Percentiles rank a stretch among this genome's conserved stretches.
These are phyloP conservation scores for Glaucomys volans DNA, from an alignment of 2,113 vertebrate genomes.

Conservation along the genomic window DNA sequence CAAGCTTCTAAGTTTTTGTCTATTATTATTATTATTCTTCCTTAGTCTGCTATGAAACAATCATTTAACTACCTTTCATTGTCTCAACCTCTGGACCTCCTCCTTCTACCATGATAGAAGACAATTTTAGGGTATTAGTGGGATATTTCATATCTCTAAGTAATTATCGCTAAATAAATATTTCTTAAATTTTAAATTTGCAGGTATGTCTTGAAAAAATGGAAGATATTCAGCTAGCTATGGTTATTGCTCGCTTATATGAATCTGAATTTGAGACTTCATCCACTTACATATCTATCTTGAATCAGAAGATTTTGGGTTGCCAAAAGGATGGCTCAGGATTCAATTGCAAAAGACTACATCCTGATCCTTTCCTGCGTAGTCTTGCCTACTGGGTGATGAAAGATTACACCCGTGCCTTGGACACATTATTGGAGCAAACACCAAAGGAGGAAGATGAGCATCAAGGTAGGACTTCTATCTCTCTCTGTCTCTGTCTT, in stretches of 20 bases:
- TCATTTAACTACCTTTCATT: not conserved
- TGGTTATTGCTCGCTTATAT: conserved; percentile 97
- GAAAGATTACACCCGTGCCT: conserved; percentile 96
- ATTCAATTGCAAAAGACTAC: conserved; percentile 92
- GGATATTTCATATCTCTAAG: not conserved
- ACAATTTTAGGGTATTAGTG: not conserved
- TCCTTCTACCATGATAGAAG: not conserved
- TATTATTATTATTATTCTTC: conserved; percentile 2
- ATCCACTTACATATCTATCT: conserved; percentile 95
- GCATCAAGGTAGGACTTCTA: conserved; percentile 90
- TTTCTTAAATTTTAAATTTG: conserved; percentile 60
- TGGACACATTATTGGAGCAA: conserved; percentile 97
- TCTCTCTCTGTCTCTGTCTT: not conserved
- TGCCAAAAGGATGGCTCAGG: conserved; percentile 92
- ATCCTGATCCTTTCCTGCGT: conserved; percentile 97
- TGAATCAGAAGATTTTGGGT: conserved; percentile 96
- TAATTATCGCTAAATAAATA: conserved; percentile 38
- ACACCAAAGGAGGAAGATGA: conserved; percentile 96
- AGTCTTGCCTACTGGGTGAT: conserved; percentile 98
- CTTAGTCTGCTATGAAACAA: not conserved
- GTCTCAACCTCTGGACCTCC: not conserved
- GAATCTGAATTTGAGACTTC: conserved; percentile 98
- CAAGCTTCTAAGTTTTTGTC: not conserved
- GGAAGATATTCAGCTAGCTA: conserved; percentile 98
- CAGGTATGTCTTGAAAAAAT: conserved; percentile 99